Evolutionary conservation across 2,888 invertebrate species (phyloP).

Genomic region (Carabus problematicus): DNA sequence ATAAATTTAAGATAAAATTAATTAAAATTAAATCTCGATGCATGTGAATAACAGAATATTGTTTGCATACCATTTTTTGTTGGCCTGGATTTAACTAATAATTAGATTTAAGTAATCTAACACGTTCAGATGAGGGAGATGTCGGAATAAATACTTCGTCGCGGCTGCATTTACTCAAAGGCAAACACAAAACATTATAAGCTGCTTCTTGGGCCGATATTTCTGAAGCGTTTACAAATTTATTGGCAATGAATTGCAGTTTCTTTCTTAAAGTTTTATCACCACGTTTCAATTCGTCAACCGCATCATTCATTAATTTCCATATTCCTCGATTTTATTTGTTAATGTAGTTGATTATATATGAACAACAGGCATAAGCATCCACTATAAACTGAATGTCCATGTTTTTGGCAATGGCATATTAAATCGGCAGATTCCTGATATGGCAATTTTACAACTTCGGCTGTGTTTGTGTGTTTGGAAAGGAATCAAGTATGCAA

Average conservation of each 20-base stretch:
- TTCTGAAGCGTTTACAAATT: slow-evolving; percentile 10
- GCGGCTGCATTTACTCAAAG: neutral
- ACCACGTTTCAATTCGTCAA: neutral
- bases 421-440: slow-evolving; percentile 45
- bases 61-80: too few species aligned
- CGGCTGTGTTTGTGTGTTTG: slow-evolving; percentile 46
- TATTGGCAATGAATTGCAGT: slow-evolving; percentile 1
- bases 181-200: neutral
- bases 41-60: too few species aligned
- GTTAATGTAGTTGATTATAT: slow-evolving; percentile 50
- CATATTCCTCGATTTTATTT: slow-evolving; percentile 45
- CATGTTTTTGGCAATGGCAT: slow-evolving; percentile 50
- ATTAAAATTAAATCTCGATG: too few species aligned
- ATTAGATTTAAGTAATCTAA: neutral
- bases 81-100: neutral
- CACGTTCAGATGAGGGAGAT: neutral
- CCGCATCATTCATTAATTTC: slow-evolving; percentile 45
- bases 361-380: slow-evolving; percentile 52
- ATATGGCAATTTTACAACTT: slow-evolving; percentile 45
- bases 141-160: neutral
- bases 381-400: slow-evolving; percentile 54
- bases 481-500: slow-evolving; percentile 40
- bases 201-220: slow-evolving; percentile 13
- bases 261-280: neutral
- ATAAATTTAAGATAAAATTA: too few species aligned